phyloP scores from a whole-genome alignment of 2,113 vertebrate genomes.

The Phylloscopus trochiloides region DNA sequence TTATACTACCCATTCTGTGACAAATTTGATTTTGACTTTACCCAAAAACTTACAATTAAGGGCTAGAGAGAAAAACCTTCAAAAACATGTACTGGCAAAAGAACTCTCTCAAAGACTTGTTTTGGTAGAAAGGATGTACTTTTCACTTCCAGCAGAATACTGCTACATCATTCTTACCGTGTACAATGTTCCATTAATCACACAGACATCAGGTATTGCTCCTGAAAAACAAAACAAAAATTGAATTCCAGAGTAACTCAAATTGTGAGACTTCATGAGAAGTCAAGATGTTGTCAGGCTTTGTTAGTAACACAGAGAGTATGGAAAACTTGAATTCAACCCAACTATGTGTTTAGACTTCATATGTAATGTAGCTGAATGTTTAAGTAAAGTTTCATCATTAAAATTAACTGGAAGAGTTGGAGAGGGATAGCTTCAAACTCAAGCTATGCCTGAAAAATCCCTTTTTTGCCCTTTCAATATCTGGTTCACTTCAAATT shows the following conservation, averaged over 20 bases:
- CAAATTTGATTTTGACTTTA: background rate
- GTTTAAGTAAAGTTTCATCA: background rate
- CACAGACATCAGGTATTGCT: slow-evolving; percentile 64
- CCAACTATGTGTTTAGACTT: background rate
- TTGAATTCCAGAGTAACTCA: background rate
- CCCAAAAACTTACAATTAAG: background rate
- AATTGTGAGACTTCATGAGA: background rate
- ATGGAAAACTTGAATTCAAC: background rate
- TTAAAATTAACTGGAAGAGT: background rate
- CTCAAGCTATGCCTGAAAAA: background rate
- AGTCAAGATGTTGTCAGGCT: background rate
- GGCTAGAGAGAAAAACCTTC: background rate
- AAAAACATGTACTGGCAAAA: background rate
- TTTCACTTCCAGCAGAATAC: background rate
- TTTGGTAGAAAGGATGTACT: background rate
- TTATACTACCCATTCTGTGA: background rate
- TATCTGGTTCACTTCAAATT: background rate
- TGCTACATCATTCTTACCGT: slow-evolving; percentile 62
- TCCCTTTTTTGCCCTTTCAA: background rate
- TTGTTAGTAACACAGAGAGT: background rate
- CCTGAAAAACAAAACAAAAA: slow-evolving; percentile 58
- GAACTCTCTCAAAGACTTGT: background rate
- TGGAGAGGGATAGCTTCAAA: background rate
- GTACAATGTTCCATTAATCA: slow-evolving; percentile 66
- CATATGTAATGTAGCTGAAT: background rate